A percentile compares a stretch with the other conserved stretches of the same genome.
These are phyloP conservation scores for Antheraea mylitta DNA, from an alignment of 1,140 invertebrate genomes.

Conservation along the genomic window DNA sequence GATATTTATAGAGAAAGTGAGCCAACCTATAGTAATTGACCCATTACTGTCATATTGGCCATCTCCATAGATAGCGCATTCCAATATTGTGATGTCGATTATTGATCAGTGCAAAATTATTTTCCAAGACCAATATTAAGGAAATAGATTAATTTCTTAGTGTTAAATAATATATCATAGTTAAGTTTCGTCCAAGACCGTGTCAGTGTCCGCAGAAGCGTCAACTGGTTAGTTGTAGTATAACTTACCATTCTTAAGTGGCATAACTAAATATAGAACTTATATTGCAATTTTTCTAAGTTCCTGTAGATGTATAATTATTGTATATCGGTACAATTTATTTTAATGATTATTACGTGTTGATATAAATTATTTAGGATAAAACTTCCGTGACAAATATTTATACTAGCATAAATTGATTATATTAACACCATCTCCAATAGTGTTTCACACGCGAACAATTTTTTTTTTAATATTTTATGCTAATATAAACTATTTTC, in stretches of 20 bases:
- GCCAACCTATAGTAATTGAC: background rate
- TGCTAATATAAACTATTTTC: conserved; percentile 59
- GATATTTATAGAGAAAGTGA: conserved; percentile 5
- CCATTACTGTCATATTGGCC: background rate
- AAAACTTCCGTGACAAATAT: conserved; percentile 52
- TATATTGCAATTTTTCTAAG: conserved; percentile 78
- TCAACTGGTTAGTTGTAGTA: conserved; percentile 56
- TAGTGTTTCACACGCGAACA: background rate
- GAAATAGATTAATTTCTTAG: conserved; percentile 56
- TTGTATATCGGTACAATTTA: conserved; percentile 77
- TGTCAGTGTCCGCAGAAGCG: conserved; percentile 21
- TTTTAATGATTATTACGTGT: conserved; percentile 73
- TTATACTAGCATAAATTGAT: conserved; percentile 45
- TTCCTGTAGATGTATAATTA: conserved; percentile 77
- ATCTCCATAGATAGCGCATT: conserved; percentile 67
- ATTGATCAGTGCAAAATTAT: conserved; percentile 47
- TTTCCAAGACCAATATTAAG: conserved; percentile 56
- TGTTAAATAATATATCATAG: conserved; percentile 44
- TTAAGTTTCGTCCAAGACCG: conserved; percentile 50
- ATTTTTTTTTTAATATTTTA: conserved; percentile 44
- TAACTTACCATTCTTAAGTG: conserved; percentile 68
- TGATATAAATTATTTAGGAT: conserved; percentile 75
- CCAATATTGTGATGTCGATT: conserved; percentile 56
- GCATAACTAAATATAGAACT: conserved; percentile 78
- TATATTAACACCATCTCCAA: background rate